Percentiles rank a stretch among this genome's conserved stretches.
These are phyloP conservation scores for Sisor rabdophorus DNA, from an alignment of 2,113 vertebrate species.

Conservation along the genomic window DNA sequence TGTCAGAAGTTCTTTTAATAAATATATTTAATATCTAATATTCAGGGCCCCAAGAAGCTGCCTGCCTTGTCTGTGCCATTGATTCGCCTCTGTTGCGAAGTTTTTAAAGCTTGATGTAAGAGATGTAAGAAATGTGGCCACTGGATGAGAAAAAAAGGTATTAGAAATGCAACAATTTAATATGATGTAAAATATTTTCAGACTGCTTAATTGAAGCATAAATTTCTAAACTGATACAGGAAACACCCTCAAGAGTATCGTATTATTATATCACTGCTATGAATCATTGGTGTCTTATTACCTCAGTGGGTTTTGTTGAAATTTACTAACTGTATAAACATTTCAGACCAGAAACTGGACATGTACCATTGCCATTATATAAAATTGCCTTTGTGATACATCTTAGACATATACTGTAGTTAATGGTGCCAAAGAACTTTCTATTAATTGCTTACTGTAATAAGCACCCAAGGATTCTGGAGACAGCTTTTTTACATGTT, in stretches of 20 bases:
- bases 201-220: constrained; percentile 52
- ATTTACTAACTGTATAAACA: constrained; percentile 47
- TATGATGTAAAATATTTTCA: constrained; percentile 27
- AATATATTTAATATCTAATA: too few species aligned
- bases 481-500: constrained; percentile 1
- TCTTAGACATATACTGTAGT: constrained; percentile 1
- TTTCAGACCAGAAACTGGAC: constrained; percentile 45
- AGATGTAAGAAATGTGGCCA: too few species aligned
- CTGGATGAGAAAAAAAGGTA: not conserved
- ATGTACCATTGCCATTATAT: constrained; percentile 40
- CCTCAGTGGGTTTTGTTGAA: constrained; percentile 37
- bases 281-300: constrained; percentile 17
- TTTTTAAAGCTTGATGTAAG: constrained; percentile 6
- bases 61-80: too few species aligned
- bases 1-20: too few species aligned
- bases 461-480: constrained; percentile 1
- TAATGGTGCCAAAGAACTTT: not conserved
- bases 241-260: constrained; percentile 5
- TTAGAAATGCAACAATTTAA: constrained; percentile 3
- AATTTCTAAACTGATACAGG: not conserved
- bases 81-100: not conserved
- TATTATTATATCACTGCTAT: constrained; percentile 3
- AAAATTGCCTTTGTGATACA: not conserved
- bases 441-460: constrained; percentile 18
- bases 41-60: too few species aligned